phyloP scores from a whole-genome alignment of 2,888 invertebrate genomes.

The Hemicrepidius hirtus region DNA sequence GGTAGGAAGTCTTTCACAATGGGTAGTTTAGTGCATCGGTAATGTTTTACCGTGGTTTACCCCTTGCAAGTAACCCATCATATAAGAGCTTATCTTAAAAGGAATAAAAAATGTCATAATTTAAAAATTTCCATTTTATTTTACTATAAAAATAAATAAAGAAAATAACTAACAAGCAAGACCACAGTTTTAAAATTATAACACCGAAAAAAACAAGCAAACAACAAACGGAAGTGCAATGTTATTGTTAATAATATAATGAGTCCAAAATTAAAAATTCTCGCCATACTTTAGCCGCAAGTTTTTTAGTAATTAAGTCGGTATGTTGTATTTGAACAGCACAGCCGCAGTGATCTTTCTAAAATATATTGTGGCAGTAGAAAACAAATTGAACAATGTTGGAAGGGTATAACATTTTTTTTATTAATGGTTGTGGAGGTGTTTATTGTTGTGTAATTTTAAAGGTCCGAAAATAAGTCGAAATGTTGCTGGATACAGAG shows the following conservation, averaged over 20 bases:
- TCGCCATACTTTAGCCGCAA: background rate
- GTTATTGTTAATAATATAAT: background rate
- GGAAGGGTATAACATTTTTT: background rate
- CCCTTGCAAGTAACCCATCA: too few relatives aligned
- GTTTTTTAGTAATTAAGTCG: background rate
- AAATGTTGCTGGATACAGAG: constrained; percentile 23
- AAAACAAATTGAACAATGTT: background rate
- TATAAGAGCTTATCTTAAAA: too few relatives aligned
- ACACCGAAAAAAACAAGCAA: background rate
- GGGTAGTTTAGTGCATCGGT: too few relatives aligned
- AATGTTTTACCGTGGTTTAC: too few relatives aligned
- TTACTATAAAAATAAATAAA: too few relatives aligned
- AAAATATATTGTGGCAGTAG: too few relatives aligned
- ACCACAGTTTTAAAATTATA: background rate
- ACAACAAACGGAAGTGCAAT: constrained; percentile 3
- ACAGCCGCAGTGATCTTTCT: background rate
- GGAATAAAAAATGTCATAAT: too few relatives aligned
- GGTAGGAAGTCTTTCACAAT: too few relatives aligned
- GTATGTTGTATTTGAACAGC: background rate
- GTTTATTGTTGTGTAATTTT: background rate
- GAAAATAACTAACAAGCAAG: background rate
- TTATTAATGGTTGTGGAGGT: too few relatives aligned
- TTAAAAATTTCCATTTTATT: too few relatives aligned
- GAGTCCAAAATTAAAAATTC: background rate
- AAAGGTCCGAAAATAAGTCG: constrained; percentile 1